Conservation (phyloP, 2,888 invertebrate species). For the Eilema caniola region DNA sequence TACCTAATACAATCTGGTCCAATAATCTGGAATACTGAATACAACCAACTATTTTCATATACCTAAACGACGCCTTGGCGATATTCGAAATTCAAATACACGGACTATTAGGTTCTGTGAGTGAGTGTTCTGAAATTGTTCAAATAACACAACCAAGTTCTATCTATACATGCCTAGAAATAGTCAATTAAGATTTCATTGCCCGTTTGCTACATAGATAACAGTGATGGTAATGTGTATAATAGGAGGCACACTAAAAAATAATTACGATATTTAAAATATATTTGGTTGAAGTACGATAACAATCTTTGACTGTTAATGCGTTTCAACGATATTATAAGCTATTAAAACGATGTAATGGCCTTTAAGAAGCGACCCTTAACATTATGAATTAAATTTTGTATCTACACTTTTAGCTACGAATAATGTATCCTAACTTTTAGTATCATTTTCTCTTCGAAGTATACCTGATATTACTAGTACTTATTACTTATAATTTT, state of each 20-base stretch:
- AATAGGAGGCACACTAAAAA: slow-evolving; percentile 14
- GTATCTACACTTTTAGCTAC: no score
- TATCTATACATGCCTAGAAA: slow-evolving; percentile 17
- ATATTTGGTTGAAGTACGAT: slow-evolving; percentile 18
- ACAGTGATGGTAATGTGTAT: slow-evolving; percentile 14
- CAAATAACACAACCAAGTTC: slow-evolving; percentile 22
- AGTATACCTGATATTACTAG: slow-evolving; percentile 7
- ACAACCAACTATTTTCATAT: neutral
- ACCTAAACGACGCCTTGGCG: neutral
- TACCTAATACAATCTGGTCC: neutral
- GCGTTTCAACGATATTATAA: slow-evolving; percentile 18
- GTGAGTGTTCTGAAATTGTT: slow-evolving; percentile 20
- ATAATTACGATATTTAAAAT: slow-evolving; percentile 19
- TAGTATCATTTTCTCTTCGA: slow-evolving; percentile 5
- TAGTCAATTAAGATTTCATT: slow-evolving; percentile 24
- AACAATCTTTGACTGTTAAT: slow-evolving; percentile 18
- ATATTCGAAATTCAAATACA: neutral
- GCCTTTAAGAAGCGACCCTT: slow-evolving; percentile 15
- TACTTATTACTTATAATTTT: slow-evolving; percentile 8
- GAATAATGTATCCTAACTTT: slow-evolving; percentile 8
- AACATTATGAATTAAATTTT: slow-evolving; percentile 14
- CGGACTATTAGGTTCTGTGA: neutral
- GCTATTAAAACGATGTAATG: slow-evolving; percentile 19
- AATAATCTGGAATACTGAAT: neutral
- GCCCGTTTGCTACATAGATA: slow-evolving; percentile 7